Evolutionary conservation across 2,888 invertebrate species (phyloP), one percentile per base, ranked within the genome.

Genomic region (Drosophila histrio): DNA sequence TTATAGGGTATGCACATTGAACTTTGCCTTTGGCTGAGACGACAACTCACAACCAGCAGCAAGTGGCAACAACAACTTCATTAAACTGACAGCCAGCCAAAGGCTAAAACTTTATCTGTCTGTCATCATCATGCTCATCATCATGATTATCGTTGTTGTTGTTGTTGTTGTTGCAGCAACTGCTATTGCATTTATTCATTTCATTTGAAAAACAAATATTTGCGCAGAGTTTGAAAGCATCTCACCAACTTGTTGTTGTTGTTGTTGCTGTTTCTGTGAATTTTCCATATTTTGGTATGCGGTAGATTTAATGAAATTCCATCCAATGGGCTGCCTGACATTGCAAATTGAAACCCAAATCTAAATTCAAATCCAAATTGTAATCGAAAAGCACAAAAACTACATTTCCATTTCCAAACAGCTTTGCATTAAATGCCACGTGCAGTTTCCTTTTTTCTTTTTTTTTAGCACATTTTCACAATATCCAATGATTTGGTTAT

Each of bases 201-300:
- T 77, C 62, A 82, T 79, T 85, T 82, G 70, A 71, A 79, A 77
- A 64, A 60, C 78, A 86, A 86, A 86, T 82, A 86, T 83, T 85
- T 83, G 71, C 67, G 39, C 75, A 61, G 49, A 36, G 32, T 54
- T 30, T 41, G 49, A 56, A 59, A 75, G 70, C 59, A 62, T 50
- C 15, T 15, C 43, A 11, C 17, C 36, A 36, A 19, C 15, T n/a
- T n/a, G 30, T 24, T 32, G 6, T 38, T 38, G 26, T n/a, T 47
- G 38, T 21, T 54, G 21, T 39, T 41, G 39, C 5, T 34, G 26
- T 9, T 38, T 32, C 9, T 36, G 32, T 44, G 22, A 4, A 66
- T 34, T 75, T 71, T 61, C 64, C 73, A 79, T 73, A 79, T 79
- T 70, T 73, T 62, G 53, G 63, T 39, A 34, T 58, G 24, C 72